Base-by-base conservation (phyloP, 1,140 invertebrate species). In the Nautilus pompilius region DNA sequence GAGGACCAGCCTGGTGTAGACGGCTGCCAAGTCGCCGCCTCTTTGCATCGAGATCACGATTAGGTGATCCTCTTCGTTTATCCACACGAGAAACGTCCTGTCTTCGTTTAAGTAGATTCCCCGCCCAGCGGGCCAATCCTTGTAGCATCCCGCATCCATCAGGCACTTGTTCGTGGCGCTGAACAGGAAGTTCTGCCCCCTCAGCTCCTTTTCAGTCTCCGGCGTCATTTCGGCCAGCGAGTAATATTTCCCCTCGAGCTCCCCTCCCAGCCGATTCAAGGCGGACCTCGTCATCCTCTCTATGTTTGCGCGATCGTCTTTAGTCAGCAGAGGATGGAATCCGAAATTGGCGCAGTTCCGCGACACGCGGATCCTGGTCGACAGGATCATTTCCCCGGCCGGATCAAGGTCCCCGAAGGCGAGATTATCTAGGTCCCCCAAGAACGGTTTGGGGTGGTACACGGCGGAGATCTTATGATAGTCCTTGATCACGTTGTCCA, bases 311-410 rank as follows among this genome's bases (percentile, higher is more conserved):
- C n/a, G n/a, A n/a, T n/a, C 77, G 58, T 78, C 71, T 83, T 95
- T 93, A 65, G 91, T 95, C 63, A 97, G 83, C 83, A 93, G 95
- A 49, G 78, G 75, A 8, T 75, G 74, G 49, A 80, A 77, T 29
- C 69, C 68, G 62, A 58, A 75, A 17, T 70, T 68, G 28, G 62
- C 67, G 26, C 76, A 74, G 49, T 71, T 76, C 48, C 76, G 71
- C 6, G 75, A 75, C 3, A 77, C 73, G 29, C 76, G 70, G 34
- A 80, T 74, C 60, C 78, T 68, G 10, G 75, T 77, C 17, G 72
- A 75, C 33, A 77, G 69, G 46, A 80, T 90, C 84, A 87, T 97
- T 70, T 93, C 49, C 17, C 68, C 68, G 0, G 56, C 30, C 2
- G 75, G 75, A 60, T 80, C 78, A 36, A 80, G 72, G 65, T 80